Evolutionary conservation across 2,888 invertebrate species (phyloP).

Genomic region (Patella pellucida): DNA sequence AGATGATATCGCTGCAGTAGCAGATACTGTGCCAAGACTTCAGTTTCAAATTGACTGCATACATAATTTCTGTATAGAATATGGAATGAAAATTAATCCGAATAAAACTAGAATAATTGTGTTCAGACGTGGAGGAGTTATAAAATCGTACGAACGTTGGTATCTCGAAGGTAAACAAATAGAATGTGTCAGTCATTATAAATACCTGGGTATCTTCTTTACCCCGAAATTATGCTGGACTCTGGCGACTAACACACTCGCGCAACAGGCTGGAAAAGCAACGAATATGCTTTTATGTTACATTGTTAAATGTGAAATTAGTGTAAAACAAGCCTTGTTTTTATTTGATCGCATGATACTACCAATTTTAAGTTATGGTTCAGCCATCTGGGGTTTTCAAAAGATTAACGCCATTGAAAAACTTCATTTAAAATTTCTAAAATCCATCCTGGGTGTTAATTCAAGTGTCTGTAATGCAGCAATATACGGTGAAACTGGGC

Average conservation of each 20-base stretch:
- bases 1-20: constrained; percentile 19
- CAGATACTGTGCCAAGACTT: constrained; percentile 14
- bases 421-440: constrained; percentile 21
- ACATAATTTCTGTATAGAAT: constrained; percentile 4
- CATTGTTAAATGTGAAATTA: constrained; percentile 1
- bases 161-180: constrained; percentile 9
- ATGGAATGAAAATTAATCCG: not conserved
- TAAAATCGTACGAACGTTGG: constrained; percentile 25
- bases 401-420: constrained; percentile 15
- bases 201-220: constrained; percentile 24
- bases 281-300: constrained; percentile 1
- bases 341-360: constrained; percentile 22
- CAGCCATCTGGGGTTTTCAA: constrained; percentile 22
- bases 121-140: constrained; percentile 22
- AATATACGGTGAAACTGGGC: constrained; percentile 19
- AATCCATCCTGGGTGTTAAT: constrained; percentile 8
- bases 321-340: constrained; percentile 9
- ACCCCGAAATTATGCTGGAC: constrained; percentile 17
- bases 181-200: constrained; percentile 22
- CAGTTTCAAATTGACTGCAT: constrained; percentile 14
- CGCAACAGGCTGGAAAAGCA: constrained; percentile 16
- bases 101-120: constrained; percentile 25
- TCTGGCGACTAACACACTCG: not conserved
- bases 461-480: constrained; percentile 16
- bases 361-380: constrained; percentile 18